Conservation (phyloP, 2,888 invertebrate genomes). For the Sinhomidia bicolor region DNA sequence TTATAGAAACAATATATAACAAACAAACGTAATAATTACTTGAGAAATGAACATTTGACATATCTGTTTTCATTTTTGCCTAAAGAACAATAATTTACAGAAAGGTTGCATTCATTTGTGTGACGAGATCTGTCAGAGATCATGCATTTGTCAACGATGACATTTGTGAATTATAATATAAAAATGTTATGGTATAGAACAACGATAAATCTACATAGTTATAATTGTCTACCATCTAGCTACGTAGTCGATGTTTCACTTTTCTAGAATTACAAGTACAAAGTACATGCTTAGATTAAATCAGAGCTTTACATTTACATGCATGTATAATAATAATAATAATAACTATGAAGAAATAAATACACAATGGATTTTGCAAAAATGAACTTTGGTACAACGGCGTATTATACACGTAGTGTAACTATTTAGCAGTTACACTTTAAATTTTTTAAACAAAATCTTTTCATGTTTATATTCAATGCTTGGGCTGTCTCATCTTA, state of each 20-base stretch:
- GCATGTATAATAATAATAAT: too few relatives aligned
- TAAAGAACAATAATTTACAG: neutral
- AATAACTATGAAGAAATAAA: neutral
- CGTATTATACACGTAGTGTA: too few relatives aligned
- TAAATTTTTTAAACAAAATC: neutral
- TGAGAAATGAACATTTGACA: neutral
- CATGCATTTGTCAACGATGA: slow-evolving; percentile 6
- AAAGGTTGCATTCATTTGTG: neutral
- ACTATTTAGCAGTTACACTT: neutral
- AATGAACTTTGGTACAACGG: too few relatives aligned
- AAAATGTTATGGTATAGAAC: neutral
- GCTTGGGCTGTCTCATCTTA: slow-evolving; percentile 59
- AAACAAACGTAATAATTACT: neutral
- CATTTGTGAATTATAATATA: too few relatives aligned
- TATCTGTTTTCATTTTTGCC: too few relatives aligned
- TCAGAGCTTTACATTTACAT: neutral
- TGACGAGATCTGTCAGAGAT: slow-evolving; percentile 38
- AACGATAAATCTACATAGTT: neutral
- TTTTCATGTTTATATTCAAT: slow-evolving; percentile 2
- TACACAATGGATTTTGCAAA: neutral
- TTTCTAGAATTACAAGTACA: neutral
- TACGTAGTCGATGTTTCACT: neutral
- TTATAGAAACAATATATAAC: neutral
- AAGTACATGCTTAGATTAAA: neutral
- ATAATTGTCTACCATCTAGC: neutral